Base-by-base conservation (phyloP, 2,113 vertebrate species). In the Megaleporinus macrocephalus region DNA sequence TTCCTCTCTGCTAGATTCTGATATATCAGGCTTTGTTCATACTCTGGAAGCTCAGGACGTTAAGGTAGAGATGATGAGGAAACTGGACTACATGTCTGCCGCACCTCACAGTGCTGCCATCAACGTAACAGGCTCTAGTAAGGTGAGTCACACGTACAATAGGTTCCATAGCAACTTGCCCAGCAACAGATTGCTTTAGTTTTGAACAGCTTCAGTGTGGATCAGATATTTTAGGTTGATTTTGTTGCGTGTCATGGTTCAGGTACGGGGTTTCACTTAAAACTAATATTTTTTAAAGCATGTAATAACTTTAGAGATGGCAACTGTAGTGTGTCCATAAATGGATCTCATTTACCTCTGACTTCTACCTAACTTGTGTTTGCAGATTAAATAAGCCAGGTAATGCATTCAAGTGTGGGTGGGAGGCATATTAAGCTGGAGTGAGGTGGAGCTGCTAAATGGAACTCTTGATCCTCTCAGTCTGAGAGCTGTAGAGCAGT, bases 91-190 rank as follows among this genome's bases (percentile, higher is more conserved):
- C 57, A 92, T 97, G 76, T 92, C 95, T 0, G 93, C 88, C 2
- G 95, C 97, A 0, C 97, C 98, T 0, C 97, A 99, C 84, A 98
- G 95, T 3, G 96, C 96, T 0, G 97, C 95, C 84, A 90, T 99
- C 76, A 96, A 96, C 1, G 95, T 99, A 3, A 91, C 93, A 0
- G 85, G 89, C 20, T 92, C 95, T 83, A 95, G 88, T 82, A 95
- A 96, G 96, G 97, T 98, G 82, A 87, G 76, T 24, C 10, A 29
- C 4, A 62, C n/a, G 15, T 47, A 12, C 1, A 66, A 13, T 11
- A 41, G n/a, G 30, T 20, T 69, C 20, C 11, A 15, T 57, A 55
- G 72, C 49, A 73, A 41, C 29, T 41, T 16, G 29, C 12, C 55
- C 5, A 14, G 55, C 68, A 61, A 33, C 36, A 29, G 11, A 51